phyloP scores from a whole-genome alignment of 2,797 vertebrate genomes.

The Sylvia borin region DNA sequence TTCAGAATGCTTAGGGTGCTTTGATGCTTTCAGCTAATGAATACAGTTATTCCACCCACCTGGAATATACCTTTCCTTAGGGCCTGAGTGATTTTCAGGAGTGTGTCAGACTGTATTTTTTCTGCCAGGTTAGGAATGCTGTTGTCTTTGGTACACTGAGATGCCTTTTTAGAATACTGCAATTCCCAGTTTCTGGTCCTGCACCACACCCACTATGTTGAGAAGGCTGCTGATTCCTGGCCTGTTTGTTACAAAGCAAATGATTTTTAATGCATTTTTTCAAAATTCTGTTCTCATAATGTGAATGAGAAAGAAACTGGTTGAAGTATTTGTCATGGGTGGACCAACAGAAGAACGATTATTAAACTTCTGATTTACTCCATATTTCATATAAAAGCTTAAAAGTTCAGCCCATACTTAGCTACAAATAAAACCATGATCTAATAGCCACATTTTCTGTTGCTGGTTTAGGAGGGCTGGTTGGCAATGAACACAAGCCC shows the following conservation, averaged over 20 bases:
- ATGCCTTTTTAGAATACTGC: neutral
- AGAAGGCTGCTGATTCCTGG: neutral
- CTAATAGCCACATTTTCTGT: neutral
- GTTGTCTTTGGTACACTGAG: neutral
- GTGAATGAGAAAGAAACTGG: neutral
- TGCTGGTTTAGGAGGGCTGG: neutral
- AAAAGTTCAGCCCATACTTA: neutral
- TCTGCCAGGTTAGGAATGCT: neutral
- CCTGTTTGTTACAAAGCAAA: neutral
- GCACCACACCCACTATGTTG: neutral
- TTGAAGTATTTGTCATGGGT: neutral
- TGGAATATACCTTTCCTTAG: neutral
- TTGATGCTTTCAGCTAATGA: neutral
- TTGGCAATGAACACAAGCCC: neutral
- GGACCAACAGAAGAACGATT: neutral
- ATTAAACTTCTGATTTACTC: neutral
- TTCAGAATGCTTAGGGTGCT: neutral
- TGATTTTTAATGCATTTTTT: neutral
- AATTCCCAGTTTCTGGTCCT: neutral
- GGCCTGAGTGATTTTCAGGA: neutral
- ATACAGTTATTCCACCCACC: neutral
- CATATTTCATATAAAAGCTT: neutral
- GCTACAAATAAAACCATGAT: neutral
- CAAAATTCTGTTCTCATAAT: neutral
- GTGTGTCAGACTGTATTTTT: neutral